These are phyloP conservation scores for Eulemur coronatus DNA, from an alignment of 2,797 vertebrate genomes.

Conservation along the genomic window DNA sequence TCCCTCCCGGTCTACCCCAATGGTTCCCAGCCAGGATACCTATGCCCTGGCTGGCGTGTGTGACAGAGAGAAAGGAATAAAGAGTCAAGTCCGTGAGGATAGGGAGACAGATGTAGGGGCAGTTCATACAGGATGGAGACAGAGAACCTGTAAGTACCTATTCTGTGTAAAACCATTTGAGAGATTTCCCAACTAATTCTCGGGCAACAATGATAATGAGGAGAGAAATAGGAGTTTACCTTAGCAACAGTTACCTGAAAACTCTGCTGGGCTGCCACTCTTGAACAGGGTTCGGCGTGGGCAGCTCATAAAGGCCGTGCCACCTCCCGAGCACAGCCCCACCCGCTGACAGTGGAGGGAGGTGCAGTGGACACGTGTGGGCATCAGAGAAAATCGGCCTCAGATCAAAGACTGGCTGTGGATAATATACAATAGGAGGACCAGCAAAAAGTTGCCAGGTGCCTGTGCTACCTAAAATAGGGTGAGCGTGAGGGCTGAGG, in stretches of 20 bases:
- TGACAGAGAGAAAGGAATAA: neutral
- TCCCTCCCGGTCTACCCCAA: neutral
- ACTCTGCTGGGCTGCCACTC: neutral
- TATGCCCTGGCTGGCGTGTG: neutral
- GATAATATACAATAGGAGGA: neutral
- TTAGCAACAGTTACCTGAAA: neutral
- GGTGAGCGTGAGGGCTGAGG: accelerated
- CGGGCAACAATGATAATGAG: neutral
- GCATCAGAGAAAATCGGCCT: neutral
- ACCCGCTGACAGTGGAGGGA: neutral
- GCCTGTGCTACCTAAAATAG: neutral
- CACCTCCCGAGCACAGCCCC: neutral
- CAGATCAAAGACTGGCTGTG: neutral
- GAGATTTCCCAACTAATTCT: neutral
- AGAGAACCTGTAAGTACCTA: accelerated
- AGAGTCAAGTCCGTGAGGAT: neutral
- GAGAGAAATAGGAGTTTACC: neutral
- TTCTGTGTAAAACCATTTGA: neutral
- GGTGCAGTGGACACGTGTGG: neutral
- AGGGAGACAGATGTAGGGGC: neutral
- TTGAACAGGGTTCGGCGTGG: neutral
- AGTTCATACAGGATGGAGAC: neutral
- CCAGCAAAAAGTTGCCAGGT: neutral
- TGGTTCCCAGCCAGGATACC: neutral
- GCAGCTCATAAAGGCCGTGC: neutral